These are phyloP conservation scores for Callosobruchus maculatus DNA, from an alignment of 2,888 invertebrate genomes.

Conservation along the genomic window DNA sequence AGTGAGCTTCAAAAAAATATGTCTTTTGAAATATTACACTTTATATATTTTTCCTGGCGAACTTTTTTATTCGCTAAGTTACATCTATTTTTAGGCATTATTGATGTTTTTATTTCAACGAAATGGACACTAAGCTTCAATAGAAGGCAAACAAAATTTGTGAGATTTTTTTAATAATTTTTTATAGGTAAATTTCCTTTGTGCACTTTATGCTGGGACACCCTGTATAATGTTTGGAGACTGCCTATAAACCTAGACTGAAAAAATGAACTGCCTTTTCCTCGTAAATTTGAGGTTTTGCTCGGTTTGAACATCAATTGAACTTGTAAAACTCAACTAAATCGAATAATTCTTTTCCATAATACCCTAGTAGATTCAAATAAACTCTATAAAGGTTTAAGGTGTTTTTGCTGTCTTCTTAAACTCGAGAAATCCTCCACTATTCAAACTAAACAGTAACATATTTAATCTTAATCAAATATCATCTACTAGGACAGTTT, in stretches of 20 bases:
- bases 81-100: too few species aligned
- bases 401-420: background rate
- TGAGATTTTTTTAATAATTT: too few species aligned
- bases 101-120: too few species aligned
- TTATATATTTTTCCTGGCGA: too few species aligned
- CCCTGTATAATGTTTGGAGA: background rate
- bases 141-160: too few species aligned
- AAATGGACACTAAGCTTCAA: too few species aligned
- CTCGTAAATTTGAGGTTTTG: background rate
- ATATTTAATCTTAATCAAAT: background rate
- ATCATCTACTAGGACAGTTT: slow-evolving; percentile 3
- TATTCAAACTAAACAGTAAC: background rate
- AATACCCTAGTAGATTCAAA: background rate
- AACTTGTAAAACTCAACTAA: background rate
- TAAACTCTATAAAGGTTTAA: background rate
- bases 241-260: background rate
- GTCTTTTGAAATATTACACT: too few species aligned
- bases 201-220: too few species aligned
- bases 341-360: background rate
- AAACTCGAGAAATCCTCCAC: background rate
- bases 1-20: too few species aligned
- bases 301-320: background rate
- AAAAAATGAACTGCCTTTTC: background rate
- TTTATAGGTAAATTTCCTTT: too few species aligned
- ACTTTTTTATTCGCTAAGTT: too few species aligned